Evolutionary conservation across 2,113 vertebrate species (phyloP).

Genomic region (Rattus norvegicus): DNA sequence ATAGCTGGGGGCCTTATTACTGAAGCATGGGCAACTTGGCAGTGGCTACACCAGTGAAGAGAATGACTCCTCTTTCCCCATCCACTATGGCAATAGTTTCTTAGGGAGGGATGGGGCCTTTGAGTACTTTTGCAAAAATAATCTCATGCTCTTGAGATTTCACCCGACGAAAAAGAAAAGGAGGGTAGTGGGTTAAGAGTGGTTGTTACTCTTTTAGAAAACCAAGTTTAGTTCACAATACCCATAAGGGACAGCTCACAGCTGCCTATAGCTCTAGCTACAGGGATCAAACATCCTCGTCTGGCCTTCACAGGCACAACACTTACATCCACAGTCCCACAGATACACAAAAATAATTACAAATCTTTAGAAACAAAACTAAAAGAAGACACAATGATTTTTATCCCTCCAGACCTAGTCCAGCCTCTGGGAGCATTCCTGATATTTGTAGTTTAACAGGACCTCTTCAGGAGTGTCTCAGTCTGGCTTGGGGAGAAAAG

Average conservation of each 20-base stretch:
- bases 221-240: not conserved
- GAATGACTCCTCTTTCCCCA: not conserved
- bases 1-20: not conserved
- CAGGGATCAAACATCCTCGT: not conserved
- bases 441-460: not conserved
- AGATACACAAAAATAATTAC: too few relatives aligned
- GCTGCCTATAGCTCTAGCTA: not conserved
- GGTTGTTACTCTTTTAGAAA: not conserved
- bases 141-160: not conserved
- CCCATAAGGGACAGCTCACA: not conserved
- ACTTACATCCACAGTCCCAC: not conserved
- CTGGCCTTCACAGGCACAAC: not conserved
- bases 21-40: not conserved
- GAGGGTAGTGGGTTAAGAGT: not conserved
- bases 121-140: not conserved
- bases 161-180: not conserved
- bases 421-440: not conserved
- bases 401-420: not conserved
- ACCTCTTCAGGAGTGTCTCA: not conserved
- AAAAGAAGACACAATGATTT: not conserved
- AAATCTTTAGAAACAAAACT: not conserved
- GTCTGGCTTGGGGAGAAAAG: not conserved
- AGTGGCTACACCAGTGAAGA: not conserved
- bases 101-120: not conserved
- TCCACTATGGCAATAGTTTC: not conserved